These are phyloP conservation scores for Pungitius pungitius DNA, from an alignment of 2,113 vertebrate species.

Conservation along the genomic window DNA sequence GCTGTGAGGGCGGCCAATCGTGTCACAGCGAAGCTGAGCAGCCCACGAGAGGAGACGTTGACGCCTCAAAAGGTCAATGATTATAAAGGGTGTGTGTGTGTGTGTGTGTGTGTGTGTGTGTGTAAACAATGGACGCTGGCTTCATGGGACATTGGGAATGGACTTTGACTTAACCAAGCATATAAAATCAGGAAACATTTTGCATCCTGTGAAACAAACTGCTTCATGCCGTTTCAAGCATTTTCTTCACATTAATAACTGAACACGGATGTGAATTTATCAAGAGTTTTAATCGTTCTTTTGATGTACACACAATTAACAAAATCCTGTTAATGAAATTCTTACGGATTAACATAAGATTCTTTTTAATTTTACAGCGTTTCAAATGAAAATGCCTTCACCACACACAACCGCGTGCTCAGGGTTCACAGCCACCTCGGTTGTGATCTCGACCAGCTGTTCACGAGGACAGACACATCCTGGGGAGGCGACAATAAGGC, in stretches of 20 bases:
- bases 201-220: background rate
- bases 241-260: background rate
- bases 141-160: background rate
- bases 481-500: constrained; percentile 37
- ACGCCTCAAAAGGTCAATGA: constrained; percentile 27
- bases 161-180: constrained; percentile 10
- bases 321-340: constrained; percentile 63
- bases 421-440: constrained; percentile 39
- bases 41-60: background rate
- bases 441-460: constrained; percentile 31
- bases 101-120: constrained; percentile 9
- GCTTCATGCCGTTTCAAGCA: background rate
- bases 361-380: constrained; percentile 41
- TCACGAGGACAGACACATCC: constrained; percentile 31
- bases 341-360: constrained; percentile 58
- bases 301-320: constrained; percentile 64
- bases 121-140: background rate
- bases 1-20: background rate
- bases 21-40: background rate
- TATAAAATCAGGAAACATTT: constrained; percentile 32
- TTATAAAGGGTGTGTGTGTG: constrained; percentile 14
- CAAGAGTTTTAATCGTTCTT: constrained; percentile 72
- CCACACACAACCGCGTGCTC: constrained; percentile 39
- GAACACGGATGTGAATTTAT: constrained; percentile 43
- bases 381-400: constrained; percentile 43